Evolutionary conservation across 2,113 vertebrate genomes (phyloP).

Genomic region (Gnathonemus longibarbis): DNA sequence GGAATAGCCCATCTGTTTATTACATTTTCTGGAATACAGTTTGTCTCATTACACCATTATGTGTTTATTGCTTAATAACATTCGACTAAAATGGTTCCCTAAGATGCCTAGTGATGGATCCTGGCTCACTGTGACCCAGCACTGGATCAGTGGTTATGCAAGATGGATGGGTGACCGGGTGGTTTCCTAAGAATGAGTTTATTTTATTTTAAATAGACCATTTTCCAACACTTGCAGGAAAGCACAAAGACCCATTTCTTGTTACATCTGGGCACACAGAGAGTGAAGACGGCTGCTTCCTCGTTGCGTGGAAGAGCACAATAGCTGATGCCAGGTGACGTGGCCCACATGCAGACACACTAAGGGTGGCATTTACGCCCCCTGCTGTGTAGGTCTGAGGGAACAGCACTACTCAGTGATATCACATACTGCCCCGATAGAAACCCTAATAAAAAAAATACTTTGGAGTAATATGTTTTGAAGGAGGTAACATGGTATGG

Average conservation of each 20-base stretch:
- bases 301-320: background rate
- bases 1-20: background rate
- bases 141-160: background rate
- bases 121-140: background rate
- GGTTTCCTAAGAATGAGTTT: constrained; percentile 40
- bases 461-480: background rate
- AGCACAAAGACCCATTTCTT: background rate
- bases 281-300: background rate
- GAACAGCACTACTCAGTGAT: background rate
- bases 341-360: background rate
- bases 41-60: background rate
- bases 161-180: background rate
- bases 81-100: background rate
- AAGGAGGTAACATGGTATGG: background rate
- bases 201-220: background rate
- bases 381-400: background rate
- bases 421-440: background rate
- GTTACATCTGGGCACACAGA: background rate
- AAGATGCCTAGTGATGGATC: background rate
- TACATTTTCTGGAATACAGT: background rate
- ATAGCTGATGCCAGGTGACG: background rate
- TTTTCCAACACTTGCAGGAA: background rate
- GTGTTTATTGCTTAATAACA: background rate
- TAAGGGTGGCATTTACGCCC: background rate
- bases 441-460: background rate